Base-by-base conservation (phyloP, 2,888 invertebrate genomes). In the Eristalis pertinax region DNA sequence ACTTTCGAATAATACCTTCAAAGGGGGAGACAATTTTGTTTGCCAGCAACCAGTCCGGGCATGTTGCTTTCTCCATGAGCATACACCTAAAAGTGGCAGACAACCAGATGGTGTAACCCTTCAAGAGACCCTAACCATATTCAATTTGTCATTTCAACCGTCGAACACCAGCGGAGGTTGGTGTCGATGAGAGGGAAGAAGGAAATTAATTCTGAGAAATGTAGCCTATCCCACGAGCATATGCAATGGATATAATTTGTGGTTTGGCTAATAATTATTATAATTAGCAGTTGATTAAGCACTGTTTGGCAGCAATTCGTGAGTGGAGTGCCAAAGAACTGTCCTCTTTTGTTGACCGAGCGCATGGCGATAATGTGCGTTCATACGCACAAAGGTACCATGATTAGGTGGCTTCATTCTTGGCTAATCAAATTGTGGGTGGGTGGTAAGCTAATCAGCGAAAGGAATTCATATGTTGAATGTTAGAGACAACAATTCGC, bases 211-310 rank as follows among this genome's bases (percentile, higher is more conserved):
- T 38, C 19, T 29, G 67, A 63, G 73, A 38, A 56, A 56, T 56
- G 26, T 70, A 50, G 63, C 15, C 26, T 60, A 35, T 43, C 22
- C 29, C 22, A 26, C 13, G 56, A 41, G 26, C 35, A 65, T 67
- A 56, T 83, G 67, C 72, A 72, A 50, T 67, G 78, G 63, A 73
- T 78, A 63, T 78, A 78, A 78, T 83, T 83, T 78, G 68, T 32
- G 67, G 63, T 41, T 26, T 73, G 58, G 70, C 60, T 77, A 82
- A 82, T 70, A 67, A 77, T 72, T 73, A 68, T 64, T 73, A 62
- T 64, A 83, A 83, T 78, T 83, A 83, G 68, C 63, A 58, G 63
- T 69, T 83, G 78, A 78, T 83, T 83, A 67, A 73, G 60, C 62
- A 78, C 72, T 78, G 63, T 78, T 83, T 73, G 63, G 50, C 56